Conservation (phyloP, 2,888 invertebrate species). For the Xylophagus ater region DNA sequence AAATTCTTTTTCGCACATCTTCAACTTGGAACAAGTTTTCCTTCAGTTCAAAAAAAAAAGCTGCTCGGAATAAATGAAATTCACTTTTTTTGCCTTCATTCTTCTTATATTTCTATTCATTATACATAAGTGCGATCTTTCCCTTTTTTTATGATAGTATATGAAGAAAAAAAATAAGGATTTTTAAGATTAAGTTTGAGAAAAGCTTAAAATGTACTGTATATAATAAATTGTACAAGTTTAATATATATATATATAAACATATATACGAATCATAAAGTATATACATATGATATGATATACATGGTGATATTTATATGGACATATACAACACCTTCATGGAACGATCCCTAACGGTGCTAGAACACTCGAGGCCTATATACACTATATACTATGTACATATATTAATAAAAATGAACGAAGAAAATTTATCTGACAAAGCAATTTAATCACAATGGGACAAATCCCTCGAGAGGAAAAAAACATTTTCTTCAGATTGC, state of each 20-base stretch:
- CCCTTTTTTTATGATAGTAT: background rate
- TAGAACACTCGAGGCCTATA: constrained; percentile 6
- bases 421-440: constrained; percentile 9
- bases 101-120: background rate
- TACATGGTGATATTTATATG: no score
- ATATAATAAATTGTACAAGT: background rate
- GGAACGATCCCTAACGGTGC: background rate
- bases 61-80: no score
- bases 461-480: constrained; percentile 6
- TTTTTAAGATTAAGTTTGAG: background rate
- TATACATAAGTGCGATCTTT: background rate
- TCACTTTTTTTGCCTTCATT: no score
- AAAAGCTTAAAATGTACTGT: background rate
- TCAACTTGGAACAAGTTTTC: background rate
- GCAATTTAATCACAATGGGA: constrained; percentile 12
- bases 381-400: no score
- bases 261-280: background rate
- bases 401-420: no score
- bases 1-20: background rate
- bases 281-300: no score
- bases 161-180: background rate
- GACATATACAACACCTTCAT: no score
- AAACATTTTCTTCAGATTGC: background rate
- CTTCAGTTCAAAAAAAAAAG: no score
- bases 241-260: background rate